Evolutionary conservation across 2,888 invertebrate genomes (phyloP), one percentile per base, ranked within the genome.

Genomic region (Synergus laeviventris): DNA sequence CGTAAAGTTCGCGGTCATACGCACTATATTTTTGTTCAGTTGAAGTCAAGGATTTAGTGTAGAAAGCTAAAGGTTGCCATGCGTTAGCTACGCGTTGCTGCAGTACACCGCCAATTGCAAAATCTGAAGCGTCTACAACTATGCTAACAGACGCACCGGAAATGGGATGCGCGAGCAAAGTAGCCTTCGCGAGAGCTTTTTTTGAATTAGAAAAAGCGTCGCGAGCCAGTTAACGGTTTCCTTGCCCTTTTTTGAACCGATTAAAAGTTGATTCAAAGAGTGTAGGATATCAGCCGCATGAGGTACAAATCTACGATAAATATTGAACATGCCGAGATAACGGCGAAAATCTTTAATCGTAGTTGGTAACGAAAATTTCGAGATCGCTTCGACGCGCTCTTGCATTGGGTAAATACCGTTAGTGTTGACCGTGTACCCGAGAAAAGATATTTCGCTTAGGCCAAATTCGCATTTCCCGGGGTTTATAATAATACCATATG

Each of bases 241-340:
- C 3, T 62, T 78, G 9, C 56, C 60, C 24, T 77, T 73, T 11
- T 24, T 49, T 16, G 18, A 31, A 3, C 39, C 60, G 2, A 11
- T 9, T 18, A 75, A 70, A 42, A 81, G 81, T 42, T 85, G 84
- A 73, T 88, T 83, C 1, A 91, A 81, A 5, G 89, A 88, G 0
- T 87, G 86, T 80, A 89, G 89, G 1, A 81, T 74, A n/a, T 82
- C n/a, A 2, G 90, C 89, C 1, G 90, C 87, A 3, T 87, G 73
- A 3, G 88, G 88, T 0, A 91, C 79, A 79, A 86, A 91, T 11
- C 87, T 74, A 7, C 90, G 77, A 73, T 90, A 90, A 81, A 89
- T 90, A 81, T 89, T 91, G 1, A 90, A 11, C 85, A 89, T 36
- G 9, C 74, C 73, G 7, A 74, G 39, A 49, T 76, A 77, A 0